Base-by-base conservation (phyloP, 2,113 vertebrate genomes). In the Elephas maximus region DNA sequence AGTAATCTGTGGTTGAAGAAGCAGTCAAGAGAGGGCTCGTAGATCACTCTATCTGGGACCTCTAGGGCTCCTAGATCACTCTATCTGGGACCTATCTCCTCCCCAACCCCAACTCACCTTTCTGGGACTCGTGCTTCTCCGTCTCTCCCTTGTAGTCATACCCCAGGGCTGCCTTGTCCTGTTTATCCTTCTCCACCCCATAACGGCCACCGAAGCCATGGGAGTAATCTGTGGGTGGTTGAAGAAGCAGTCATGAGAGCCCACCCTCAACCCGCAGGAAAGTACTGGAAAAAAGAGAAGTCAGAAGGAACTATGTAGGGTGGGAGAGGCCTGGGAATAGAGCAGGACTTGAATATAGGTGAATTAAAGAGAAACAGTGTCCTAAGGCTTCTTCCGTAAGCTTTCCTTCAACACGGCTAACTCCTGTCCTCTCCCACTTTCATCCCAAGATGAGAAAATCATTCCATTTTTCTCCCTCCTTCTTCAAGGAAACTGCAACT, bases 171-270 rank as follows among this genome's bases (percentile, higher is more conserved):
- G 97, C 98, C 94, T 99, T 99, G 98, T 99, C 99, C 88, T 99
- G 98, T 74, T 99, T 99, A 84, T 99, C 99, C 15, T 95, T 99
- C 96, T 99, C 99, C 51, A 99, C 98, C 0, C 99, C 99, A 0
- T 98, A 99, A 84, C 99, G 99, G 26, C 99, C 99, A 73, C 99
- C 99, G 89, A 99, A 99, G 21, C 99, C 99, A 96, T 97, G 99
- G 37, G 99, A 98, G 21, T 99, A 99, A 98, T 99, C 99, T 99
- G 2, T 0, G 23, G 67, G 2, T 0, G 23, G 67, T 79, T n/a
- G 44, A 96, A 97, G 57, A 90, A 88, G 23, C 14, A 90, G 81
- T 48, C 44, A 62, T 94, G 57, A 97, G 88, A 96, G 83, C 12
- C 37, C 94, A 84, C 57, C 67, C 63, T 89, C 28, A 45, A 76